Percentiles rank a stretch among this genome's conserved stretches.
Evolutionary conservation across 53 echinoderm and acorn worm genomes (phyloP).

Genomic region (Temnopleurus reevesii): DNA sequence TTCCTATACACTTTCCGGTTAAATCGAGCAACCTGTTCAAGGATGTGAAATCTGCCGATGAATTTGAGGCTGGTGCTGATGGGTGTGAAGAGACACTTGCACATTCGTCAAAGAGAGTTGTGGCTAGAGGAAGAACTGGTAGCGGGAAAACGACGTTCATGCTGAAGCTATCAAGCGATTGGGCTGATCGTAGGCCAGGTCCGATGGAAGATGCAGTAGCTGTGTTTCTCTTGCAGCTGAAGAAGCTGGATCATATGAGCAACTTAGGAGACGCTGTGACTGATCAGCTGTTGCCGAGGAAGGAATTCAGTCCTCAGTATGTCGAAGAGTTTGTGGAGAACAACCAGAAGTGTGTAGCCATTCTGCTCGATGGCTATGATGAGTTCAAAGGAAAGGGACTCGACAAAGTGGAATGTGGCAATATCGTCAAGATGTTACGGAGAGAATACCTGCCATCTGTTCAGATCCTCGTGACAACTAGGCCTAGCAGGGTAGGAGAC

Average conservation of each 20-base stretch:
- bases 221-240: slow-evolving; percentile 65
- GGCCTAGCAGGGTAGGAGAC: slow-evolving; percentile 65
- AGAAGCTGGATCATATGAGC: slow-evolving; percentile 63
- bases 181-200: slow-evolving; percentile 34
- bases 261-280: slow-evolving; percentile 65
- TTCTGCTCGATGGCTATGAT: slow-evolving; percentile 70
- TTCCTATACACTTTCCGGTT: slow-evolving; percentile 54
- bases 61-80: not conserved
- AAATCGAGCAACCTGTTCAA: slow-evolving; percentile 51
- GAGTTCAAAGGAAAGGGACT: slow-evolving; percentile 74
- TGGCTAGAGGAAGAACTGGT: slow-evolving; percentile 64
- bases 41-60: not conserved
- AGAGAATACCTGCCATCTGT: slow-evolving; percentile 54
- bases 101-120: slow-evolving; percentile 39
- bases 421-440: slow-evolving; percentile 64
- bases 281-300: slow-evolving; percentile 52
- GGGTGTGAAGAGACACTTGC: not conserved
- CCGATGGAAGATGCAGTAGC: slow-evolving; percentile 22
- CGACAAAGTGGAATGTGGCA: slow-evolving; percentile 61
- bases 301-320: slow-evolving; percentile 40
- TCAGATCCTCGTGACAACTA: slow-evolving; percentile 60
- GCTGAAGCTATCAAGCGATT: slow-evolving; percentile 65
- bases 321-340: slow-evolving; percentile 58
- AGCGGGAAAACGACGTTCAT: slow-evolving; percentile 69
- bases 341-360: slow-evolving; percentile 57